phyloP scores from a whole-genome alignment of 1,140 invertebrate species.

The Leptestheria dahalacensis region DNA sequence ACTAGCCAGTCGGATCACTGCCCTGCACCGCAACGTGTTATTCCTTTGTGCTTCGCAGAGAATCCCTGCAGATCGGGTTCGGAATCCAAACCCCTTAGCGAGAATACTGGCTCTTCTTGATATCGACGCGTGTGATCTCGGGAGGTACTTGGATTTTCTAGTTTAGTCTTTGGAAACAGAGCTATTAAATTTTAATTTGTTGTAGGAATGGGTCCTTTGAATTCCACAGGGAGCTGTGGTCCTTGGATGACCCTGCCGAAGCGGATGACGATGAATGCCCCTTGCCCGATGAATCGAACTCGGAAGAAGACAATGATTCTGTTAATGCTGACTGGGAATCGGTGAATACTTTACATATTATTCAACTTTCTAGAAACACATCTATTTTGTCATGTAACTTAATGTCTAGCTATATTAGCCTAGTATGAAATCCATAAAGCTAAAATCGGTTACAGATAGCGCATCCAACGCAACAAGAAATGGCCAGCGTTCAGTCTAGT shows the following conservation, averaged over 20 bases:
- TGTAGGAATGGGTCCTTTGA: constrained; percentile 40
- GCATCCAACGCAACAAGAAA: background rate
- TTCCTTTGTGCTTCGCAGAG: constrained; percentile 66
- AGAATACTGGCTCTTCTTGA: constrained; percentile 56
- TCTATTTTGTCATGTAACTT: no score
- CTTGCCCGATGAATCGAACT: background rate
- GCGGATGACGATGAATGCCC: background rate
- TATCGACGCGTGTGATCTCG: constrained; percentile 45
- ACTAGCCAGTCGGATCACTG: constrained; percentile 54
- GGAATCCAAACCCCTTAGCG: constrained; percentile 51
- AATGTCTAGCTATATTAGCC: no score
- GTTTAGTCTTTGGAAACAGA: constrained; percentile 4
- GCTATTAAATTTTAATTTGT: constrained; percentile 8
- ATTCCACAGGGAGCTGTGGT: constrained; percentile 31
- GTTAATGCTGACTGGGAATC: constrained; percentile 14
- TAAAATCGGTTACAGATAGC: background rate
- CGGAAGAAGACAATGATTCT: constrained; percentile 5
- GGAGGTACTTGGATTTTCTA: constrained; percentile 36
- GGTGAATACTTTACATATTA: background rate
- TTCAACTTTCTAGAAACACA: no score
- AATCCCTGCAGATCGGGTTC: constrained; percentile 42
- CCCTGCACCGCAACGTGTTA: constrained; percentile 64
- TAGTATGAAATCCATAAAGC: background rate
- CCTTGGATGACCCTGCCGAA: background rate
- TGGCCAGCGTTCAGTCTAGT: background rate